phyloP scores from a whole-genome alignment of 2,797 vertebrate species.

The Brachymystax lenok region DNA sequence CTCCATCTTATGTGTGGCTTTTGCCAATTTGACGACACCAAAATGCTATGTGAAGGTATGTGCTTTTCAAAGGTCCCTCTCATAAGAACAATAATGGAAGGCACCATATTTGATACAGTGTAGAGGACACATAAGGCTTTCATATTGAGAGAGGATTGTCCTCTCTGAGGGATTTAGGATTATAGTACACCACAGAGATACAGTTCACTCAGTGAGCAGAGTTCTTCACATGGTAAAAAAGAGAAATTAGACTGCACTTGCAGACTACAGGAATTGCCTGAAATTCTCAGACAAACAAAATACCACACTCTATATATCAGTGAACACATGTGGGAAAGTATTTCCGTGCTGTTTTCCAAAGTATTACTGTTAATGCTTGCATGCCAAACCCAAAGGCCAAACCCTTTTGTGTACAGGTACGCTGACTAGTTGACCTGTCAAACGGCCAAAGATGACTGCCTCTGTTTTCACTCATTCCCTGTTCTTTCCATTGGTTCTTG shows the following conservation, averaged over 20 bases:
- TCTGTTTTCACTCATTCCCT: background rate
- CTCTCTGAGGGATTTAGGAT: background rate
- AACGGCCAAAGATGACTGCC: background rate
- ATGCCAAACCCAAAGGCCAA: background rate
- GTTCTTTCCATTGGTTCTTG: background rate
- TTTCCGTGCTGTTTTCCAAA: background rate
- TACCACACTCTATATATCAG: no score
- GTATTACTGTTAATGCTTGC: background rate
- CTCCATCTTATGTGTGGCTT: background rate
- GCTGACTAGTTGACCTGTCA: background rate
- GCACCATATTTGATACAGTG: background rate
- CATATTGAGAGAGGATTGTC: background rate
- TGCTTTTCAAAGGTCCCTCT: background rate
- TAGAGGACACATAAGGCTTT: background rate
- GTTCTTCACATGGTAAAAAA: background rate
- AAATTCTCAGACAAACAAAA: no score
- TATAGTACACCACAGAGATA: slow-evolving; percentile 24
- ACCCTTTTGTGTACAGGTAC: background rate
- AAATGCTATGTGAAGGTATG: background rate
- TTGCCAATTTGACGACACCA: background rate
- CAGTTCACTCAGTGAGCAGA: slow-evolving; percentile 13
- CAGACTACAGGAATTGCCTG: no score
- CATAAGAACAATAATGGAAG: background rate
- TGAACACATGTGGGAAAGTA: background rate
- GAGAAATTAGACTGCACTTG: background rate